Evolutionary conservation across 2,797 vertebrate species (phyloP).

Genomic region (Clarias platycephalus): DNA sequence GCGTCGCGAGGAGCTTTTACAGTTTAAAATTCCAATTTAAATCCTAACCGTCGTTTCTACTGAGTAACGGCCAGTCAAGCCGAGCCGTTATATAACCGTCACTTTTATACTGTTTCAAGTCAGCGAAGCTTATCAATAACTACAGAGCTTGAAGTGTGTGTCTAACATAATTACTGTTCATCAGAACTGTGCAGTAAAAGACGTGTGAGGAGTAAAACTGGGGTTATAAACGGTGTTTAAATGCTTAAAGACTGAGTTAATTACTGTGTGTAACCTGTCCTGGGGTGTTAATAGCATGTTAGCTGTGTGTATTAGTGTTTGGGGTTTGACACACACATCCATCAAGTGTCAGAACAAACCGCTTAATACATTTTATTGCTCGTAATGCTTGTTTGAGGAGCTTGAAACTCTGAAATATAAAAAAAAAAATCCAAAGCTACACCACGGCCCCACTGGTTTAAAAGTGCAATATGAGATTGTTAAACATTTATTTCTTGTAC

Average conservation of each 20-base stretch:
- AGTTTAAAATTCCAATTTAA: background rate
- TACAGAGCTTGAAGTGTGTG: background rate
- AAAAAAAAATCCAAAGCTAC: background rate
- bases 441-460: background rate
- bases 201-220: background rate
- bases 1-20: background rate
- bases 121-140: background rate
- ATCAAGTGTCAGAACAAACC: background rate
- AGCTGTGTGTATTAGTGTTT: background rate
- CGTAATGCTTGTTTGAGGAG: background rate
- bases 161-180: background rate
- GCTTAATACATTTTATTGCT: background rate
- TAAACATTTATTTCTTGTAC: background rate
- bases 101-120: background rate
- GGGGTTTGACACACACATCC: background rate
- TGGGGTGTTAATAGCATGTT: background rate
- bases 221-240: background rate
- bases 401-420: too few relatives aligned
- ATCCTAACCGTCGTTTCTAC: background rate
- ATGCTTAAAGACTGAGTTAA: background rate
- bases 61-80: too few relatives aligned
- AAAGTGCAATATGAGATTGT: background rate
- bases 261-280: background rate
- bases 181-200: background rate
- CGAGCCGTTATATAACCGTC: background rate